Conservation (phyloP, 2,797 vertebrate species). For the Octomys mimax region DNA sequence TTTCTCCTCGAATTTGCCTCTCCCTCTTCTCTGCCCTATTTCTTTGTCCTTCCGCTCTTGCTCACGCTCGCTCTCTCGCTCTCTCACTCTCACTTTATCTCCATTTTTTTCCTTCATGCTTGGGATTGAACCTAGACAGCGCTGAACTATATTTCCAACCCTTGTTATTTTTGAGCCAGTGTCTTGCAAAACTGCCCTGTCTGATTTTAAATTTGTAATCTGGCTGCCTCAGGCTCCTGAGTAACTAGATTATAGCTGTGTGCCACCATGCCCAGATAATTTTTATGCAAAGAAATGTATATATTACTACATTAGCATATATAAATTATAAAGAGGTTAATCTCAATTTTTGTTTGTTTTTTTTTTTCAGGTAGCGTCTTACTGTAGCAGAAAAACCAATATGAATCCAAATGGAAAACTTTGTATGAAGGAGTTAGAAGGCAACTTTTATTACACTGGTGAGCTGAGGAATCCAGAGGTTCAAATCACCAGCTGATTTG, state of each 20-base stretch:
- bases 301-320: not conserved
- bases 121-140: not conserved
- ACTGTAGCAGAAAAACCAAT: too few relatives aligned
- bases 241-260: not conserved
- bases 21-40: too few relatives aligned
- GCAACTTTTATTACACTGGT: too few relatives aligned
- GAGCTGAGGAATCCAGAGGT: too few relatives aligned
- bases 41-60: accelerated
- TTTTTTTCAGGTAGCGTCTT: too few relatives aligned
- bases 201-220: not conserved
- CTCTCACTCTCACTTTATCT: too few relatives aligned
- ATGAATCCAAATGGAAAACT: too few relatives aligned
- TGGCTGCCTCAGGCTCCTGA: not conserved
- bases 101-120: not conserved
- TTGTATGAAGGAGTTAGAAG: too few relatives aligned
- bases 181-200: not conserved
- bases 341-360: not conserved
- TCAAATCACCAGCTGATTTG: too few relatives aligned
- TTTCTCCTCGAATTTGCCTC: not conserved
- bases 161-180: not conserved
- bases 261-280: not conserved
- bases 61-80: accelerated
- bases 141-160: not conserved
- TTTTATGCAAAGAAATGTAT: not conserved
- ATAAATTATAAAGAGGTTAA: not conserved